Base-by-base conservation (phyloP, 2,888 invertebrate genomes). In the Lacanobia oleracea region DNA sequence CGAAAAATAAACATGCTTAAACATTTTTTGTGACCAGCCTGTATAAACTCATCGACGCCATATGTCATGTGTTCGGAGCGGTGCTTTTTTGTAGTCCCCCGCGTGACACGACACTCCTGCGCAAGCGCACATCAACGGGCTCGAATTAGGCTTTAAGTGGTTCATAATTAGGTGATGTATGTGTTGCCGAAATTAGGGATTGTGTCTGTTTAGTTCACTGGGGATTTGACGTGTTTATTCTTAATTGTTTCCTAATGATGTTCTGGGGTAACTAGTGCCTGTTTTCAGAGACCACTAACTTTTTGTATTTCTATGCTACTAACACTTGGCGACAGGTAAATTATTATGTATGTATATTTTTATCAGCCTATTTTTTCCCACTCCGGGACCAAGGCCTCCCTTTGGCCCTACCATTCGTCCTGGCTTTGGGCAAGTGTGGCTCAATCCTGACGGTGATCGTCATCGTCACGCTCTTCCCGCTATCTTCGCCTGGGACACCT, bases 1-100 rank as follows among this genome's bases (percentile, higher is more conserved):
- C 60, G 66, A 82, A 78, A 82, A 72, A 79, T 69, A 80, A 82
- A 82, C 80, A 82, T 10, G 37, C 81, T 67, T 33, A 33, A 72
- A 37, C 61, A 50, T 77, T 82, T 70, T 72, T 75, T 54, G 14
- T 37, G 6, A 60, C 23, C 92, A 89, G 37, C 82, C 91, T 90
- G 88, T 92, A 90, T 83, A 80, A 60, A 70, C 67, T 83, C 87
- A 88, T 90, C 88, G 88, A 88, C 90, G 88, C 91, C 92, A 92
- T 89, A 91, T 92, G 93, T 91, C 91, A 90, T 88, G 82, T 87
- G 90, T 92, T 87, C 89, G 87, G 87, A 87, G 89, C 86, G 85
- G 75, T 77, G 74, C 86, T 88, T 91, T 89, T 91, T 91, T 91
- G 90, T 91, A 84, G 85, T 89, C 92, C 84, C 92, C 91, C 91